A percentile compares a stretch with the other conserved stretches of the same genome.
Evolutionary conservation across 1,140 invertebrate species (phyloP).

Genomic region (Drosophila orena): DNA sequence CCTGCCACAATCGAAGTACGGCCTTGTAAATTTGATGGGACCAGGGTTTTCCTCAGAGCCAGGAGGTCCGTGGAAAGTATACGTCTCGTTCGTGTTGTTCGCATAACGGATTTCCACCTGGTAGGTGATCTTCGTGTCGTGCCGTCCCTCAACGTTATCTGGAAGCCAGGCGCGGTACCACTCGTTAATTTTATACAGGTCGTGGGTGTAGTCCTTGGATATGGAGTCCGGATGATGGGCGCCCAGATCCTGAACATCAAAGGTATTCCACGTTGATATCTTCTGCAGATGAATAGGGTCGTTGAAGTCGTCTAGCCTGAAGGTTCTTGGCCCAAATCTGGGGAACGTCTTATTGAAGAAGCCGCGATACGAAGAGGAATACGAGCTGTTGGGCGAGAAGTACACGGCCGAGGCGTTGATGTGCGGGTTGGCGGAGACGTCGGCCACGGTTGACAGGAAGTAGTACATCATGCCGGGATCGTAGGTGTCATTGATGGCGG

Average conservation of each 20-base stretch:
- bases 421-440: constrained; percentile 96
- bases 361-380: constrained; percentile 96
- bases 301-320: constrained; percentile 96
- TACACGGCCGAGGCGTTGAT: constrained; percentile 98
- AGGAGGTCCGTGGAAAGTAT: constrained; percentile 96
- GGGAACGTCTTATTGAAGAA: constrained; percentile 99
- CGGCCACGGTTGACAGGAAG: constrained; percentile 96
- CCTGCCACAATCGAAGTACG: constrained; percentile 98
- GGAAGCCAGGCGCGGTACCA: constrained; percentile 96
- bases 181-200: constrained; percentile 96
- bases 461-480: constrained; percentile 99
- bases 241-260: constrained; percentile 92
- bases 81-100: constrained; percentile 98
- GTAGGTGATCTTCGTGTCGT: constrained; percentile 97
- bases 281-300: constrained; percentile 96
- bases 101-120: constrained; percentile 96
- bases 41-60: constrained; percentile 94
- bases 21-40: constrained; percentile 96
- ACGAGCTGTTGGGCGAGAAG: constrained; percentile 97
- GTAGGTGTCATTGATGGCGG: constrained; percentile 95
- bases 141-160: constrained; percentile 91
- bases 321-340: constrained; percentile 97
- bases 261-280: constrained; percentile 96
- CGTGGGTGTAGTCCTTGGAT: constrained; percentile 95
- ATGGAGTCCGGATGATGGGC: constrained; percentile 90